Percentiles rank a stretch among this genome's conserved stretches.
Evolutionary conservation across 2,888 invertebrate genomes (phyloP).

Genomic region (Protodeltote pygarga): DNA sequence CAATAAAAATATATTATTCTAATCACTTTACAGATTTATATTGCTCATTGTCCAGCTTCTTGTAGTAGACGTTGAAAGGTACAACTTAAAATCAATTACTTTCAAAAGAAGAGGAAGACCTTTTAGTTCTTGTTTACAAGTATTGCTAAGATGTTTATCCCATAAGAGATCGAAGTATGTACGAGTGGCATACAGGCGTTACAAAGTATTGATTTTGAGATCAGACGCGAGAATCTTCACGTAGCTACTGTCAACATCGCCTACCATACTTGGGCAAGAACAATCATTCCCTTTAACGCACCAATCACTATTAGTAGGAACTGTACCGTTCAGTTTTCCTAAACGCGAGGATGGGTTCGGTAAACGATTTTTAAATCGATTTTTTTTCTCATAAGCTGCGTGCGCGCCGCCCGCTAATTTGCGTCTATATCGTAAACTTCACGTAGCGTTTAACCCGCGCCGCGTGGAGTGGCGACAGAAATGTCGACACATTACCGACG

Average conservation of each 20-base stretch:
- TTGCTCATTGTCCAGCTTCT: too few relatives aligned
- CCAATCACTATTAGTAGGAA: conserved; percentile 27
- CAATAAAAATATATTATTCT: too few relatives aligned
- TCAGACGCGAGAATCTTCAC: conserved; percentile 7
- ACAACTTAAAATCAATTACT: too few relatives aligned
- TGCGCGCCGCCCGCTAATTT: conserved; percentile 53
- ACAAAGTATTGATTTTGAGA: neutral
- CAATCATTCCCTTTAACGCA: conserved; percentile 22
- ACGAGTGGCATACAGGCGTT: neutral
- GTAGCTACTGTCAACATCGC: conserved; percentile 5
- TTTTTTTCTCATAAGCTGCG: conserved; percentile 30
- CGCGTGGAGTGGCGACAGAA: conserved; percentile 60
- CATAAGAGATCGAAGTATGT: neutral
- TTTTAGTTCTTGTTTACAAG: too few relatives aligned
- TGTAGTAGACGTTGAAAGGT: too few relatives aligned
- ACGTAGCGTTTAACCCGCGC: conserved; percentile 47
- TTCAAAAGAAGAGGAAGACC: too few relatives aligned
- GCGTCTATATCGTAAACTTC: conserved; percentile 60
- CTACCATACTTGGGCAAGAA: conserved; percentile 30
- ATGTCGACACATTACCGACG: conserved; percentile 69
- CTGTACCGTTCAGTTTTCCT: conserved; percentile 34
- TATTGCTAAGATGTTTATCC: neutral
- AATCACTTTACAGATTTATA: too few relatives aligned
- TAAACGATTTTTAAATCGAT: conserved; percentile 40
- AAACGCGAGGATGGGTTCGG: conserved; percentile 29